Conservation (phyloP, 2,888 invertebrate species). For the Melitaea athalia region DNA sequence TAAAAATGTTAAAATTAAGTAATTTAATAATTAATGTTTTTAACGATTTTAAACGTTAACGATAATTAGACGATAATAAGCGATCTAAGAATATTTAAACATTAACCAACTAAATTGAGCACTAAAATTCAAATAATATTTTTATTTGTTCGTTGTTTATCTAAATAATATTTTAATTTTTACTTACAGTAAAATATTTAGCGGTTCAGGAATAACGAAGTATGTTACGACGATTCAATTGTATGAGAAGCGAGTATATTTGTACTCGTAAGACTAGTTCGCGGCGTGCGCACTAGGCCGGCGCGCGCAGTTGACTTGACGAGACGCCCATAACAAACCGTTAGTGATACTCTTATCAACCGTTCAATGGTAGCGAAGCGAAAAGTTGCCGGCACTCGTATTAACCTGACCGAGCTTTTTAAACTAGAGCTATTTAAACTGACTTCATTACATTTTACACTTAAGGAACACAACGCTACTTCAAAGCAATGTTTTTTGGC, state of each 20-base stretch:
- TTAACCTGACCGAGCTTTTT: neutral
- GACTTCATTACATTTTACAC: no score
- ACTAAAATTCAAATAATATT: no score
- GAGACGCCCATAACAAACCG: conserved; percentile 23
- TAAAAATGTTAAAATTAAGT: no score
- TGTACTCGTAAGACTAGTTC: conserved; percentile 14
- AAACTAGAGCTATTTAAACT: no score
- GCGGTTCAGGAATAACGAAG: neutral
- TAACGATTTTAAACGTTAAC: no score
- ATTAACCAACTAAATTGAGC: no score
- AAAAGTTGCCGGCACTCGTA: neutral
- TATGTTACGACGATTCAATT: neutral
- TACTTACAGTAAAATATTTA: conserved; percentile 15
- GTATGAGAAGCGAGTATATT: neutral
- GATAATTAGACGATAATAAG: no score
- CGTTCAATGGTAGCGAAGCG: conserved; percentile 7
- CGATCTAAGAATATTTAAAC: no score
- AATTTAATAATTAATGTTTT: no score
- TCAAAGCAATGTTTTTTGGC: no score
- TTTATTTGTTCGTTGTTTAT: neutral
- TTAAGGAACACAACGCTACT: no score
- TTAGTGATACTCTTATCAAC: conserved; percentile 32
- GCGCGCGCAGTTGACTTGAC: conserved; percentile 54
- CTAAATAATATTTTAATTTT: neutral
- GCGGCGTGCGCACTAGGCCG: conserved; percentile 58